Evolutionary conservation across 2,797 vertebrate genomes (phyloP).

Genomic region (Catostomus latipinnis): DNA sequence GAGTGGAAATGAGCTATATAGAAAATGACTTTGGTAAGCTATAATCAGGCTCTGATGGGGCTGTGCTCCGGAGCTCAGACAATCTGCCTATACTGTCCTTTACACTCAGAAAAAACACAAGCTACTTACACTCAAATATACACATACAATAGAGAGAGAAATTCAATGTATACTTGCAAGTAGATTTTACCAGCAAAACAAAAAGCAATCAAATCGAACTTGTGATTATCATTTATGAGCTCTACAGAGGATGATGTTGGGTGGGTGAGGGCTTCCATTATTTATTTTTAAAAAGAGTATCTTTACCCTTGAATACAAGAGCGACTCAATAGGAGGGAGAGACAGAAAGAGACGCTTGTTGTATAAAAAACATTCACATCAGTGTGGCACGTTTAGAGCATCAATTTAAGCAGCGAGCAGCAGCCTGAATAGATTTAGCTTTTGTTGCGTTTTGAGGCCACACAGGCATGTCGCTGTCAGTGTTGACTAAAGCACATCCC

Average conservation of each 20-base stretch:
- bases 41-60: slow-evolving; percentile 54
- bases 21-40: slow-evolving; percentile 46
- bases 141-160: slow-evolving; percentile 58
- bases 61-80: slow-evolving; percentile 44
- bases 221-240: slow-evolving; percentile 62
- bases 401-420: slow-evolving; percentile 51
- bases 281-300: slow-evolving; percentile 59
- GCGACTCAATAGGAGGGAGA: slow-evolving; percentile 65
- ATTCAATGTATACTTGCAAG: slow-evolving; percentile 74
- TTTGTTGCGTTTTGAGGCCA: slow-evolving; percentile 48
- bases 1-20: slow-evolving; percentile 36
- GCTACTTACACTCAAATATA: slow-evolving; percentile 62
- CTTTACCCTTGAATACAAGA: slow-evolving; percentile 72
- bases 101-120: slow-evolving; percentile 48
- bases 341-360: slow-evolving; percentile 53
- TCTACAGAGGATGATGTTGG: slow-evolving; percentile 66
- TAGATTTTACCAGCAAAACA: slow-evolving; percentile 76
- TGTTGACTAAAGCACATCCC: slow-evolving; percentile 55
- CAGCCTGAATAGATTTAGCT: slow-evolving; percentile 56
- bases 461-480: slow-evolving; percentile 47
- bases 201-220: slow-evolving; percentile 69
- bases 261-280: slow-evolving; percentile 54
- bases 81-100: slow-evolving; percentile 38
- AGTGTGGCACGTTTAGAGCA: slow-evolving; percentile 66
- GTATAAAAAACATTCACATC: slow-evolving; percentile 67